These are phyloP conservation scores for Caenorhabditis auriculariae DNA, from an alignment of 2,888 invertebrate genomes.

Conservation along the genomic window DNA sequence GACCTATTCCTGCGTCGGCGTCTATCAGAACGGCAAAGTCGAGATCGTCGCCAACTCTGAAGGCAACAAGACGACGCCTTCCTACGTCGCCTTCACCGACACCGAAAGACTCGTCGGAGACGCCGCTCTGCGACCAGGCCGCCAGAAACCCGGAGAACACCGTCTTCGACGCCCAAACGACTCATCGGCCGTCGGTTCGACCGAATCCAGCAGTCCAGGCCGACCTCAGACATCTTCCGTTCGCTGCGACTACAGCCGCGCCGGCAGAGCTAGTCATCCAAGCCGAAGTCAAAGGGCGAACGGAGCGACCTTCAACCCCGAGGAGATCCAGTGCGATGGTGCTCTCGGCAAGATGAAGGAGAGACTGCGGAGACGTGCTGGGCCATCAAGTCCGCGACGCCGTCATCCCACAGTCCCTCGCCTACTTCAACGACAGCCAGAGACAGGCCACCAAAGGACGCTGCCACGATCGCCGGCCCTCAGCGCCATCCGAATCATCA, in stretches of 20 bases:
- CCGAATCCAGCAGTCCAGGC: constrained; percentile 64
- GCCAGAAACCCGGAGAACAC: constrained; percentile 67
- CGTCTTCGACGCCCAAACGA: constrained; percentile 62
- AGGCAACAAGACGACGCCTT: constrained; percentile 76
- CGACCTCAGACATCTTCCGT: constrained; percentile 61
- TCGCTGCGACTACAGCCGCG: constrained; percentile 42
- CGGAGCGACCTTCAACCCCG: constrained; percentile 70
- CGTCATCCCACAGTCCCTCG: constrained; percentile 86
- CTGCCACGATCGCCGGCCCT: constrained; percentile 66
- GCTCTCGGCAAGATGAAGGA: constrained; percentile 59
- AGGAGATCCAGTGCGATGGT: constrained; percentile 66
- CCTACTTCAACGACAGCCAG: constrained; percentile 75
- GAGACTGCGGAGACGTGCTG: constrained; percentile 65
- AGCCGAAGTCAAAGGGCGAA: constrained; percentile 83
- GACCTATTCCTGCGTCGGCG: constrained; percentile 64
- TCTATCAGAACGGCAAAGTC: constrained; percentile 64
- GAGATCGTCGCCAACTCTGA: constrained; percentile 69
- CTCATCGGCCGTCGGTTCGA: constrained; percentile 67
- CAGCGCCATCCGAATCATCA: constrained; percentile 66
- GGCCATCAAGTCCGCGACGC: constrained; percentile 69
- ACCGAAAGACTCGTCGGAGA: constrained; percentile 67
- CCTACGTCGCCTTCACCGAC: constrained; percentile 69
- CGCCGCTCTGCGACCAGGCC: constrained; percentile 68
- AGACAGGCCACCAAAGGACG: constrained; percentile 72
- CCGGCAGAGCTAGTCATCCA: constrained; percentile 62